Evolutionary conservation across 2,888 invertebrate genomes (phyloP), one percentile per base, ranked within the genome.

Genomic region (Eristalis intricaria): DNA sequence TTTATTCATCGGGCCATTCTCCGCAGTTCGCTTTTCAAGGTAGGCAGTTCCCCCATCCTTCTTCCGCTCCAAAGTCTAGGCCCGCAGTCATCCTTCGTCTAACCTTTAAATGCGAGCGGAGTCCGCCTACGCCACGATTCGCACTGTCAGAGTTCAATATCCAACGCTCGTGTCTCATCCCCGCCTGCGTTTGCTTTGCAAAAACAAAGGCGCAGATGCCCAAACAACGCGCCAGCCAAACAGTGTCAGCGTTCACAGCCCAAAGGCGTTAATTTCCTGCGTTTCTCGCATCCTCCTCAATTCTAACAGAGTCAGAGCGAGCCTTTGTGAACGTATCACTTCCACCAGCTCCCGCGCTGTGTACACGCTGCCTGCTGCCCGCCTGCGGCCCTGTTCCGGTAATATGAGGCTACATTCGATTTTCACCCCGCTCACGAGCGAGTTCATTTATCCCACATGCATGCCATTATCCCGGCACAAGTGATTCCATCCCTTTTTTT

Each of bases 371-470:
- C n/a, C 23, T 69, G 70, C 38, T 38, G 29, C 35, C 50, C 8
- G 76, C 80, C 84, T 79, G 32, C n/a, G 70, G 84, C 60, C 22
- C 40, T 66, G 73, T 81, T 76, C 68, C 56, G 65, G 75, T 75
- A 71, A 71, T 63, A 71, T 76, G 50, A 71, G 23, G 75, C 71
- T 77, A 78, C 73, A 83, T 85, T 85, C 81, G 84, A 85, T 85
- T 81, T 85, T 71, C 50, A 50, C 19, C 50, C 50, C 50, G 15
- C 26, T n/a, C 73, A 2, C 2, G 23, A 35, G 43, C 26, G 68
- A 80, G 84, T 84, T 84, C 84, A 84, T 84, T 84, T 84, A 84
- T 84, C 80, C 61, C 80, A 58, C 75, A 79, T 84, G 84, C 80
- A 81, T 63, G 76, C 71, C 76, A 85, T 81, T 85, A 81, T 85